phyloP scores from a whole-genome alignment of 2,797 vertebrate genomes.

The Poecilia picta region DNA sequence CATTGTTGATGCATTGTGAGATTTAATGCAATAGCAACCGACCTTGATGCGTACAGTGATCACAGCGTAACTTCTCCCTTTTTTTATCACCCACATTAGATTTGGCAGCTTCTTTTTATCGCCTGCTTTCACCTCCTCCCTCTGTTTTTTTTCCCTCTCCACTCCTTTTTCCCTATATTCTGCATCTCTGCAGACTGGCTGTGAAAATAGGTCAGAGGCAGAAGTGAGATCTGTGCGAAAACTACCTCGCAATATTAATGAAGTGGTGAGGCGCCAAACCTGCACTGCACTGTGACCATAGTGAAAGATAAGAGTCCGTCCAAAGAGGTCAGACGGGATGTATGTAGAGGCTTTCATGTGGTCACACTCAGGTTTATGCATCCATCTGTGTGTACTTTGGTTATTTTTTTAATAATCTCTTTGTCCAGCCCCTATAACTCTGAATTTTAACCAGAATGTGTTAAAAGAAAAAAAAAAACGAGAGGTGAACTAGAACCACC shows the following conservation, averaged over 20 bases:
- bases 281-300: slow-evolving; percentile 48
- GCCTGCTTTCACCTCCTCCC: slow-evolving; percentile 22
- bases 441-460: background rate
- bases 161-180: slow-evolving; percentile 51
- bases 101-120: slow-evolving; percentile 67
- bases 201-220: slow-evolving; percentile 80
- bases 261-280: slow-evolving; percentile 61
- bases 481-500: background rate
- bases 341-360: background rate
- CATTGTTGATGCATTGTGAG: slow-evolving; percentile 9
- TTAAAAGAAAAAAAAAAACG: background rate
- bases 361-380: background rate
- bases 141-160: background rate
- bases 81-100: slow-evolving; percentile 62
- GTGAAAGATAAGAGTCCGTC: slow-evolving; percentile 19
- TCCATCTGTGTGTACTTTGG: background rate
- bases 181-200: slow-evolving; percentile 64
- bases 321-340: slow-evolving; percentile 1
- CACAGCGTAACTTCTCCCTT: slow-evolving; percentile 48
- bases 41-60: slow-evolving; percentile 52
- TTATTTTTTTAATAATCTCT: background rate
- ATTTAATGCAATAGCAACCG: slow-evolving; percentile 49
- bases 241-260: slow-evolving; percentile 75
- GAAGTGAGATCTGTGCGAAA: slow-evolving; percentile 69
- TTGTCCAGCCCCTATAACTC: background rate